phyloP scores from a whole-genome alignment of 2,888 invertebrate species.

The Aspidiotus rigidus region DNA sequence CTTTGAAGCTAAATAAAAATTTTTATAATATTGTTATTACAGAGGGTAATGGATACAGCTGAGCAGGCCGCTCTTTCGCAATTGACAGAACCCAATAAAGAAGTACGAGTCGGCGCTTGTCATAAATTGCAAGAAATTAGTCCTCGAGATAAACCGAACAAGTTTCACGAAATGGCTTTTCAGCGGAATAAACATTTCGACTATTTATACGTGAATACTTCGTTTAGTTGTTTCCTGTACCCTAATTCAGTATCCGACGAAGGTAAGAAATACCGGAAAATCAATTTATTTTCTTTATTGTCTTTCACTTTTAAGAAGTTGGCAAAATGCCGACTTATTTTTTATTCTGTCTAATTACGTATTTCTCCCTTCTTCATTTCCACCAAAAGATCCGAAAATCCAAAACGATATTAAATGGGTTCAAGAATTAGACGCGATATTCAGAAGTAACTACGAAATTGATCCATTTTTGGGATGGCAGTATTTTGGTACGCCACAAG shows the following conservation, averaged over 20 bases:
- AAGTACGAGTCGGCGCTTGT: conserved; percentile 14
- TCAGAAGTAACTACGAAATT: conserved; percentile 72
- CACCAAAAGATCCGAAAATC: conserved; percentile 48
- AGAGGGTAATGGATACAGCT: conserved; percentile 87
- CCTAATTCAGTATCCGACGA: conserved; percentile 47
- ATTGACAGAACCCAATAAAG: conserved; percentile 20
- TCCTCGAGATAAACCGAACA: conserved; percentile 62
- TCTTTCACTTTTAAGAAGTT: too few relatives aligned
- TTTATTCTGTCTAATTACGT: too few relatives aligned
- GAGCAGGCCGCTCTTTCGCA: conserved; percentile 71
- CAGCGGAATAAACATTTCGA: conserved; percentile 75
- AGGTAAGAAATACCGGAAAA: conserved; percentile 35
- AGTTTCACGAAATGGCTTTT: conserved; percentile 61
- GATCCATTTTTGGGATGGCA: conserved; percentile 92
- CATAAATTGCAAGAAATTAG: conserved; percentile 43
- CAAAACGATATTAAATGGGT: conserved; percentile 93
- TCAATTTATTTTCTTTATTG: too few relatives aligned
- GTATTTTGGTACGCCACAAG: conserved; percentile 93
- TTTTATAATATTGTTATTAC: conserved; percentile 39
- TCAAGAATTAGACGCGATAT: conserved; percentile 78
- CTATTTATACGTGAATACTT: conserved; percentile 72
- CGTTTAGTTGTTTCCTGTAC: conserved; percentile 78
- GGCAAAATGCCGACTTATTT: too few relatives aligned
- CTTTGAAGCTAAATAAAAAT: too few relatives aligned
- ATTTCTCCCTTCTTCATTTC: too few relatives aligned